Evolutionary conservation across 2,113 vertebrate species (phyloP), one percentile per base, ranked within the genome.

Genomic region (Percopsis transmontana): DNA sequence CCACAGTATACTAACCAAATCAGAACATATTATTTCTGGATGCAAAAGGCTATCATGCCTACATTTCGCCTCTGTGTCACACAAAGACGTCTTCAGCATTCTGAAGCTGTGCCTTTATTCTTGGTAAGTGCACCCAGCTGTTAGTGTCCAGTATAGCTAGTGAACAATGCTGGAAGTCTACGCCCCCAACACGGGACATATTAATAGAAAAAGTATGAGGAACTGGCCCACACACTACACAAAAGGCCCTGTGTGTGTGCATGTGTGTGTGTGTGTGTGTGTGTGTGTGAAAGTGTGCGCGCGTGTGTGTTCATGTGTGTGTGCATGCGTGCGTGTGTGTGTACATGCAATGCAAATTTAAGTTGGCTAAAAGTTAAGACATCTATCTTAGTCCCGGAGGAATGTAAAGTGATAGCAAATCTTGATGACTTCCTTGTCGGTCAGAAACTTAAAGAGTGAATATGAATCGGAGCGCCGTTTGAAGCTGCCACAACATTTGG

Each of bases 131-230:
- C 77, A 80, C 82, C 86, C 88, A 90, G 89, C 88, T 88, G 87
- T 68, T 56, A 78, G 80, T 18, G 57, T 84, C 72, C 76, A 76
- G 77, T 23, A 50, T 33, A 79, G 72, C 68, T 19, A 39, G 85
- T 67, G 85, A 88, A 90, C 86, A 90, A 90, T 90, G 83, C 87
- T 87, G 87, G 85, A 81, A 85, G 87, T 69, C 64, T 68, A 69
- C 76, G 83, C 76, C 79, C 74, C 65, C 61, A 81, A 72, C 87
- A 87, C 82, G 82, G 83, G 86, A 86, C 82, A 75, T 72, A 86
- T 89, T 87, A 81, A 73, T 60, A 84, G 68, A 74, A 79, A 75
- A 69, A 77, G 79, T 66, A 82, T 79, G 76, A 83, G 76, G 78
- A 87, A 79, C 67, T 76, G 81, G 79, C 73, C 76, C 66, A 75